Conservation (phyloP, 2,797 vertebrate genomes). For the Acrocephalus scirpaceus region DNA sequence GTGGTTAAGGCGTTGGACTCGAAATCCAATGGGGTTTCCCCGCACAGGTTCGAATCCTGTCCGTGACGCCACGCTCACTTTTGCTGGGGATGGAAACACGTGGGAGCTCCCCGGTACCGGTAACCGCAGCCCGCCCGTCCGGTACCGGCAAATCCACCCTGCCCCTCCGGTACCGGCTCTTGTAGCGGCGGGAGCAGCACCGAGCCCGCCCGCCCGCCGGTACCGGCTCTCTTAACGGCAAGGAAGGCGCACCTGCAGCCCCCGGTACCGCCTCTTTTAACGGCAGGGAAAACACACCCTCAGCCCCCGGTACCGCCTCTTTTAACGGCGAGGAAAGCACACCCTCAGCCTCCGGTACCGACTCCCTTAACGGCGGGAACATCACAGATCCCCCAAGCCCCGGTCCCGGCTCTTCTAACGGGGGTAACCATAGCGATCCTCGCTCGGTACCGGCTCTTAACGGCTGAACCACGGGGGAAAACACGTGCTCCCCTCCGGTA, state of each 20-base stretch:
- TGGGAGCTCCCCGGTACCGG: rapidly evolving
- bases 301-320: too few relatives aligned
- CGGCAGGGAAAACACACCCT: too few relatives aligned
- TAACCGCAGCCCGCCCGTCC: rapidly evolving
- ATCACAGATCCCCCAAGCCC: too few relatives aligned
- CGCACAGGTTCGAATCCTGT: constrained; percentile 95
- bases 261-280: background rate
- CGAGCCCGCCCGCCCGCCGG: background rate
- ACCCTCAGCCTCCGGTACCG: too few relatives aligned
- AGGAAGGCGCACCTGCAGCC: too few relatives aligned
- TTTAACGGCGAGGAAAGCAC: too few relatives aligned
- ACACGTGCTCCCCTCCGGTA: too few relatives aligned
- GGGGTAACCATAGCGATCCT: background rate
- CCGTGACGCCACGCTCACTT: constrained; percentile 78
- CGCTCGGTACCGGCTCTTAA: background rate
- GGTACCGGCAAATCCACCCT: too few relatives aligned
- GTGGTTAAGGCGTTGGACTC: constrained; percentile 97
- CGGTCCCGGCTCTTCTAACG: background rate
- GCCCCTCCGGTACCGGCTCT: background rate
- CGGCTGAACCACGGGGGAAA: too few relatives aligned
- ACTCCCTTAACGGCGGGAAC: too few relatives aligned
- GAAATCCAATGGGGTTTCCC: constrained; percentile 97
- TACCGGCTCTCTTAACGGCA: background rate
- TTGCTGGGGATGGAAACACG: background rate
- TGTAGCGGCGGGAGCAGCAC: background rate